A percentile compares a stretch with the other conserved stretches of the same genome.
Evolutionary conservation across 2,888 invertebrate species (phyloP).

Genomic region (Pandemis cinnamomeana): DNA sequence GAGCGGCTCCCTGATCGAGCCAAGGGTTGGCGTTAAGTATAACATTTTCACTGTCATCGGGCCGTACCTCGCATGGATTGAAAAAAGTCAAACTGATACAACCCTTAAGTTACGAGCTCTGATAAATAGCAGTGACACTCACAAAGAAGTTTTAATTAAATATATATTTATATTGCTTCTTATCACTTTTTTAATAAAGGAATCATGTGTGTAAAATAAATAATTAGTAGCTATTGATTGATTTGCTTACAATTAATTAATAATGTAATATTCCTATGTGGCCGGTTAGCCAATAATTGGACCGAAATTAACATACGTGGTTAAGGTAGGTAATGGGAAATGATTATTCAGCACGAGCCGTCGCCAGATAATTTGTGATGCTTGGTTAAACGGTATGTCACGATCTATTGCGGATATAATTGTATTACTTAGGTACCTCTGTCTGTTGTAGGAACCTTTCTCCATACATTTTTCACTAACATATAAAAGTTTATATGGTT

Average conservation of each 20-base stretch:
- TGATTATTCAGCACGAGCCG: slow-evolving; percentile 30
- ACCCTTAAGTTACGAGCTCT: neutral
- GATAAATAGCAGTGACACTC: slow-evolving; percentile 2
- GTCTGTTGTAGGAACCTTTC: neutral
- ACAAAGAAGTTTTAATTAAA: slow-evolving; percentile 11
- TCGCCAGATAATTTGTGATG: slow-evolving; percentile 18
- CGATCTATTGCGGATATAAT: neutral
- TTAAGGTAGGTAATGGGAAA: slow-evolving; percentile 7
- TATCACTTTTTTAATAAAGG: slow-evolving; percentile 50
- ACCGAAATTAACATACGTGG: slow-evolving; percentile 60
- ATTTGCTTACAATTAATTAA: slow-evolving; percentile 45
- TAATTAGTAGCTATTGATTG: slow-evolving; percentile 43
- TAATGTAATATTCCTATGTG: slow-evolving; percentile 12
- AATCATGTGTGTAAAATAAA: slow-evolving; percentile 32
- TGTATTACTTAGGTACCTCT: neutral
- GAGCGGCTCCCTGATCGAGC: slow-evolving; percentile 52
- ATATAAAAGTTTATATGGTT: neutral
- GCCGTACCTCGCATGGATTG: slow-evolving; percentile 68
- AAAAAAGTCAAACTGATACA: slow-evolving; percentile 45
- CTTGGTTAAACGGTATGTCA: neutral
- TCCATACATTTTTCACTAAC: neutral
- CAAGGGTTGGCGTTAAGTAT: slow-evolving; percentile 51
- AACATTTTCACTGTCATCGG: slow-evolving; percentile 69
- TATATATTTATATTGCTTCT: slow-evolving; percentile 48
- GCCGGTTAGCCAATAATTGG: slow-evolving; percentile 55